Conservation (phyloP, 2,113 vertebrate species). For the Speoplatyrhinus poulsoni region DNA sequence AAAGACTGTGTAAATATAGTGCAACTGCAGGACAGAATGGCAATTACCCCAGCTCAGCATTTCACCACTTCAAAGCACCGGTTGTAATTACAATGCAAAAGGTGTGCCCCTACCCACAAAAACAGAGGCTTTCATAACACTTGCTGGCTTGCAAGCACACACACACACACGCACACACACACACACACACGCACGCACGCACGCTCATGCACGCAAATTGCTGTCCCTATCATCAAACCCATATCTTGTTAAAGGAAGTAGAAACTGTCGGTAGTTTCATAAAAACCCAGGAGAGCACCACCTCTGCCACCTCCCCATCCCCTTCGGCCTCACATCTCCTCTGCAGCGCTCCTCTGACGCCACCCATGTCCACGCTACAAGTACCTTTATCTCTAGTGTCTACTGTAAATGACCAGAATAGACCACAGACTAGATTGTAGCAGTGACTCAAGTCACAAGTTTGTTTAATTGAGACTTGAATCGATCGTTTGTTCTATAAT, state of each 20-base stretch:
- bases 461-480: too few species aligned
- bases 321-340: constrained; percentile 18
- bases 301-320: constrained; percentile 25
- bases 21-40: constrained; percentile 55
- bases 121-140: constrained; percentile 55
- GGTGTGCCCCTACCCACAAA: constrained; percentile 71
- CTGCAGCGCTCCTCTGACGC: neutral
- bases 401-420: too few species aligned
- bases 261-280: constrained; percentile 68
- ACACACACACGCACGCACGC: constrained; percentile 16
- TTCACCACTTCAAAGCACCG: constrained; percentile 74
- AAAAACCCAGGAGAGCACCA: constrained; percentile 52
- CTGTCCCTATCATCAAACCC: constrained; percentile 67
- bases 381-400: neutral
- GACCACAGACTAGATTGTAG: neutral
- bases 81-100: constrained; percentile 75
- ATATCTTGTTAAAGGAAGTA: constrained; percentile 71
- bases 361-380: neutral
- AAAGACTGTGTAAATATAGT: constrained; percentile 70
- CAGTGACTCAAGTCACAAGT: neutral
- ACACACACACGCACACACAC: neutral
- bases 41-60: constrained; percentile 69
- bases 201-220: constrained; percentile 72
- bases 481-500: too few species aligned
- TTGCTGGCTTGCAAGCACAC: constrained; percentile 18